A percentile compares a stretch with the other conserved stretches of the same genome.
These are phyloP conservation scores for Hydroisotoma schaefferi DNA, from an alignment of 2,888 invertebrate species.

Conservation along the genomic window DNA sequence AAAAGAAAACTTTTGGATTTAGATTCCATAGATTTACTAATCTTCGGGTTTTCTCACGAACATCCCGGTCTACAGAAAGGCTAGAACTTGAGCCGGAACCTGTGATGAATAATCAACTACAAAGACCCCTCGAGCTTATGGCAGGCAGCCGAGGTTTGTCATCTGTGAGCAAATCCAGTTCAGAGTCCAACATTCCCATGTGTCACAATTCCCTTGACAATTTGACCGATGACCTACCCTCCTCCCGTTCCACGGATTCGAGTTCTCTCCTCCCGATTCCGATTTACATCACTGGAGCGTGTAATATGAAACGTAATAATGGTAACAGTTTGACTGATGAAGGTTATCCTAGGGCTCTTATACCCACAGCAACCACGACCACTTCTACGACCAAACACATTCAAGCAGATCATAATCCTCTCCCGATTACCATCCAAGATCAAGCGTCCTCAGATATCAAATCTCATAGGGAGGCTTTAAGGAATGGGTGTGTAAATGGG, in stretches of 20 bases:
- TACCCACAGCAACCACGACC: too few relatives aligned
- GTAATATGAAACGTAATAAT: too few relatives aligned
- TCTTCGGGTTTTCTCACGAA: slow-evolving; percentile 21
- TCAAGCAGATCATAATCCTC: too few relatives aligned
- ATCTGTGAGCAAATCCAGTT: slow-evolving; percentile 46
- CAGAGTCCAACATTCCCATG: slow-evolving; percentile 48
- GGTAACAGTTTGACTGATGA: too few relatives aligned
- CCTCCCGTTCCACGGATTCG: slow-evolving; percentile 45
- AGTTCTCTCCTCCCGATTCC: slow-evolving; percentile 40
- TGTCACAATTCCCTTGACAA: slow-evolving; percentile 48
- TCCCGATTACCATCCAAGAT: too few relatives aligned
- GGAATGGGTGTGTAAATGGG: too few relatives aligned
- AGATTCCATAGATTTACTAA: slow-evolving; percentile 21
- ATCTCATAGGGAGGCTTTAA: too few relatives aligned
- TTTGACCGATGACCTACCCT: slow-evolving; percentile 44
- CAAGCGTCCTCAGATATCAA: too few relatives aligned
- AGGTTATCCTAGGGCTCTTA: too few relatives aligned
- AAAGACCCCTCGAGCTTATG: background rate
- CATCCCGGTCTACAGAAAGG: slow-evolving; percentile 22
- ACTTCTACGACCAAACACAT: too few relatives aligned
- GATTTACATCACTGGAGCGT: too few relatives aligned
- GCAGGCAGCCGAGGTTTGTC: slow-evolving; percentile 13
- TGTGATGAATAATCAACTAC: slow-evolving; percentile 37
- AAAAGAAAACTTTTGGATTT: slow-evolving; percentile 18
- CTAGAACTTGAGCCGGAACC: slow-evolving; percentile 14